Conservation (phyloP, 2,888 invertebrate genomes). For the Dioctria linearis region DNA sequence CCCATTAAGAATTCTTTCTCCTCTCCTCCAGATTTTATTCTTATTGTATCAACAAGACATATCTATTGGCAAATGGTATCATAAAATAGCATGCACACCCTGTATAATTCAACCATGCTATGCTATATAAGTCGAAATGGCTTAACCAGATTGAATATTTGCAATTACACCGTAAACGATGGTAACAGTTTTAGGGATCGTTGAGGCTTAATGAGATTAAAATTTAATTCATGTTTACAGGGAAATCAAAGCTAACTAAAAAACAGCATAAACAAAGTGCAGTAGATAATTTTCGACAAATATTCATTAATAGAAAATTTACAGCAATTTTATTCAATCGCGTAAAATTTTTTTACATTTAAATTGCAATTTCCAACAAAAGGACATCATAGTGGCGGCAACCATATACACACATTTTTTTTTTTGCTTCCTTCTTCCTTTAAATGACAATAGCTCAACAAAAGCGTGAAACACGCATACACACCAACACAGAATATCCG, state of each 20-base stretch:
- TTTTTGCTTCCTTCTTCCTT: neutral
- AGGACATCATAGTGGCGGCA: neutral
- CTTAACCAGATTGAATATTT: too few species aligned
- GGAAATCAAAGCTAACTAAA: neutral
- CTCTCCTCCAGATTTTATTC: too few species aligned
- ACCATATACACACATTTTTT: conserved; percentile 11
- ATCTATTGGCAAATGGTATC: too few species aligned
- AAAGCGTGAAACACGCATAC: neutral
- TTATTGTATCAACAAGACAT: too few species aligned
- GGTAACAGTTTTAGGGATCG: too few species aligned
- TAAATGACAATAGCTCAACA: conserved; percentile 37
- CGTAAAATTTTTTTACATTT: neutral
- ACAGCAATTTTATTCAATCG: neutral
- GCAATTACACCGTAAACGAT: too few species aligned
- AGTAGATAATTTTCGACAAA: neutral
- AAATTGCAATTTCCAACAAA: conserved; percentile 35
- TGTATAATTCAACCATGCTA: too few species aligned
- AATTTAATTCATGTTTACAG: neutral
- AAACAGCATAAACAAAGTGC: too few species aligned
- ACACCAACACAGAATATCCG: conserved; percentile 45
- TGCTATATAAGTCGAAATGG: too few species aligned
- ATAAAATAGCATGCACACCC: too few species aligned
- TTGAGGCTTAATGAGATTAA: neutral
- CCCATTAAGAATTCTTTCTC: too few species aligned
- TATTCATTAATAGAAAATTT: neutral